Evolutionary conservation across 2,113 vertebrate genomes (phyloP), one percentile per base, ranked within the genome.

Genomic region (Pantherophis guttatus): DNA sequence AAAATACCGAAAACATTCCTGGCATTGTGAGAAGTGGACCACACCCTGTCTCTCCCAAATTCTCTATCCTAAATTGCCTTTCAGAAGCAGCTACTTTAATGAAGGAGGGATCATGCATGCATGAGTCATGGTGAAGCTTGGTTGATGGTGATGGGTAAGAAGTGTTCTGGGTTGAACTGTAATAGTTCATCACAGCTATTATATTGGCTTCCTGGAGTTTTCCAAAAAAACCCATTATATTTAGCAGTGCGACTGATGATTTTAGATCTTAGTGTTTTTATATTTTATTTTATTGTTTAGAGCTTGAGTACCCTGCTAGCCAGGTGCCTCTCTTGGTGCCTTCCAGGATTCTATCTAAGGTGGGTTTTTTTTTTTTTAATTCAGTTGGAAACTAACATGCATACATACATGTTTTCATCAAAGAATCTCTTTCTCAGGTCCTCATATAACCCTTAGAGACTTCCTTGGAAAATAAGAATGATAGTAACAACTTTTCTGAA

Each of bases 51-150:
- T 92, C 91, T 96, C 58, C 75, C 92, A 92, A 96, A 95, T 96
- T 96, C 95, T 94, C 90, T 92, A 90, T 94, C 54, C 95, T 96
- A 88, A 94, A 95, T 93, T 94, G 93, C 96, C 96, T 96, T 96
- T 95, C 96, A 95, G 1, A 70, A 97, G 95, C 90, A 92, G 94
- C 94, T 97, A 95, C 93, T 94, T 96, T 95, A 44, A 94, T 90
- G 94, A 95, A 95, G 96, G 96, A 96, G 94, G 95, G 97, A 97
- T 95, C 92, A 95, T 94, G 95, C 96, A 94, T 93, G 95, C 95
- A 95, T 97, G 96, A 97, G 95, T 97, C 96, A 97, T 94, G 94
- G 92, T 94, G 96, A 93, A 96, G 96, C 96, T 96, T 96, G 97
- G 96, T 93, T 91, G 94, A 95, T 94, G 96, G 96, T 95, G 96